Evolutionary conservation across 2,113 vertebrate species (phyloP).

Genomic region (Dunckerocampus dactyliophorus): DNA sequence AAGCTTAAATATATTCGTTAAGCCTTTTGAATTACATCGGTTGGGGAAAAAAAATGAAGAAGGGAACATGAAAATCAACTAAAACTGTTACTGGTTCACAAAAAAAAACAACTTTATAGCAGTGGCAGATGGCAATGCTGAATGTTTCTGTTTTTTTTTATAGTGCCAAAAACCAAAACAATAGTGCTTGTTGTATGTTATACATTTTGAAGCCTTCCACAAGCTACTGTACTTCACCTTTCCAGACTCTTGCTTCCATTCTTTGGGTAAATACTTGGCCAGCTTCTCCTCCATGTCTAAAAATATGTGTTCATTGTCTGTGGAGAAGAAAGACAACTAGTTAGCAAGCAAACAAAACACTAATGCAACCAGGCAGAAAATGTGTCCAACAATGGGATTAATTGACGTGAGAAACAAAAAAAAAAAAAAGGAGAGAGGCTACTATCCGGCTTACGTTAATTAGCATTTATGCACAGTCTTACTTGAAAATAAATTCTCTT

Average conservation of each 20-base stretch:
- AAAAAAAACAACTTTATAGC: too few species aligned
- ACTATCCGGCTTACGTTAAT: conserved; percentile 8
- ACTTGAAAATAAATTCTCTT: conserved; percentile 1
- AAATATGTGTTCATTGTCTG: conserved; percentile 87
- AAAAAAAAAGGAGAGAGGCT: conserved; percentile 24
- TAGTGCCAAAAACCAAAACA: neutral
- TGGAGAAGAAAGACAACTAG: conserved; percentile 36
- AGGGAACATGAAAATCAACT: too few species aligned
- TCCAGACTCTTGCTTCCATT: conserved; percentile 78
- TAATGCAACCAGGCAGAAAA: conserved; percentile 56
- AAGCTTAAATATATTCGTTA: neutral
- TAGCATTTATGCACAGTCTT: neutral
- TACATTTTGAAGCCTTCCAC: neutral
- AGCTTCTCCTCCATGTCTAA: conserved; percentile 88
- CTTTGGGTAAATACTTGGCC: conserved; percentile 84
- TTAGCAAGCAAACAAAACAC: conserved; percentile 53
- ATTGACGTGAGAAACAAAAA: conserved; percentile 40
- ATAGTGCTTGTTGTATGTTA: neutral
- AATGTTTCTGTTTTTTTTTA: too few species aligned
- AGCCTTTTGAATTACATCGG: neutral
- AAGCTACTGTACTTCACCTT: conserved; percentile 68
- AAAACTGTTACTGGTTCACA: too few species aligned
- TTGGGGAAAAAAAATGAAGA: neutral
- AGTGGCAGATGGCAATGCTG: too few species aligned
- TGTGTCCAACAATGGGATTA: conserved; percentile 58